These are phyloP conservation scores for Pecten maximus DNA, from an alignment of 2,888 invertebrate species.

Conservation along the genomic window DNA sequence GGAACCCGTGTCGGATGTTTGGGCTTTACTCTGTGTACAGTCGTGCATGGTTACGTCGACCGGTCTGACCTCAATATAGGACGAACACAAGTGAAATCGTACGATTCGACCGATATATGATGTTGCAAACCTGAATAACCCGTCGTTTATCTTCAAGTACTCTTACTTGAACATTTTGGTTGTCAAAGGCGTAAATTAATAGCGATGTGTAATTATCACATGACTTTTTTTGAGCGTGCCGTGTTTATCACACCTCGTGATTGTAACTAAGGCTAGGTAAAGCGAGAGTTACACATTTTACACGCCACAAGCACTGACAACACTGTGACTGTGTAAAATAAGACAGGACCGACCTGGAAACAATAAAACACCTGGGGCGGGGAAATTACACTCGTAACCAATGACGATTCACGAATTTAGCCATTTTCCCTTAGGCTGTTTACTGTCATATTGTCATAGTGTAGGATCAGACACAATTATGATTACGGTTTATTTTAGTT, in stretches of 20 bases:
- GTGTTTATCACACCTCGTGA: neutral
- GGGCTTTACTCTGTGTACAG: neutral
- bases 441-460: no score
- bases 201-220: neutral
- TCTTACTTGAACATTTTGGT: no score
- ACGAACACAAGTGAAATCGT: neutral
- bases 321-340: no score
- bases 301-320: no score
- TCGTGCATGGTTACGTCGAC: neutral
- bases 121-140: conserved; percentile 13
- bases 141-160: neutral
- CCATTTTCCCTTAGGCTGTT: no score
- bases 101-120: neutral
- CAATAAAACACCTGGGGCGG: no score
- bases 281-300: no score
- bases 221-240: neutral
- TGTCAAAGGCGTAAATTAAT: neutral
- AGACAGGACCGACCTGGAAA: no score
- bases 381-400: no score
- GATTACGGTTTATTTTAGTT: no score
- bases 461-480: no score
- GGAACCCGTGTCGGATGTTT: neutral
- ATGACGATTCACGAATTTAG: no score
- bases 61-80: neutral
- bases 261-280: neutral